Conservation (phyloP, 2,797 vertebrate species). For the Chaetodon trifasciatus region DNA sequence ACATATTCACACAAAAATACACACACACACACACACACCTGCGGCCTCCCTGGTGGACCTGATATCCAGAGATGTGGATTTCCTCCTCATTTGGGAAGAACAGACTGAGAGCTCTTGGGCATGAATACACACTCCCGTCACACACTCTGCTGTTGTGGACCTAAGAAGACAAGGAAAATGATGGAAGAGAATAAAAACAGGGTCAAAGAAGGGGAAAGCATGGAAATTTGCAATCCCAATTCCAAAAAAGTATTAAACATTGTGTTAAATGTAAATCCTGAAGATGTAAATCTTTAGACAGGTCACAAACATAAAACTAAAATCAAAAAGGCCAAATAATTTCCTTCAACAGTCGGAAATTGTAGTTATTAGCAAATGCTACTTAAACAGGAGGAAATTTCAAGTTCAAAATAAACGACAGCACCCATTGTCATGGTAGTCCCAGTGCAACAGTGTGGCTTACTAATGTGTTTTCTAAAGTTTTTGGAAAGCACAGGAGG, state of each 20-base stretch:
- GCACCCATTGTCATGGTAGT: no score
- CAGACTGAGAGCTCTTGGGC: conserved; percentile 93
- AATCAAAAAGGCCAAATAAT: background rate
- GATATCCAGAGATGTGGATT: conserved; percentile 94
- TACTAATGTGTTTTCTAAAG: background rate
- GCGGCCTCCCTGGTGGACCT: conserved; percentile 91
- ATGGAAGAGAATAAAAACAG: conserved; percentile 19
- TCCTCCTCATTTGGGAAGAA: conserved; percentile 96
- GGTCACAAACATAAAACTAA: background rate
- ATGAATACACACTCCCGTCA: conserved; percentile 91
- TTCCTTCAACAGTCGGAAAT: background rate
- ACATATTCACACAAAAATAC: no score
- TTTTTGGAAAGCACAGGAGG: background rate
- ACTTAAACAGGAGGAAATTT: background rate
- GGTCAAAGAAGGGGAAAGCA: background rate
- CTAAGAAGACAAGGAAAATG: conserved; percentile 74
- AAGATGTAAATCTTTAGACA: no score
- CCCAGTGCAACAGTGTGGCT: background rate
- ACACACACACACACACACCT: conserved; percentile 84
- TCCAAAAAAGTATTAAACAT: no score
- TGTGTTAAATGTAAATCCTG: no score
- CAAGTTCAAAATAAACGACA: background rate
- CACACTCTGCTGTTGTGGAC: conserved; percentile 96
- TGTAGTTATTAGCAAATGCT: background rate
- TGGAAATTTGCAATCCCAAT: conserved; percentile 13